A percentile compares a stretch with the other conserved stretches of the same genome.
These are phyloP conservation scores for Pachyseris speciosa DNA, from an alignment of 64 coral and sea anemone genomes.

Conservation along the genomic window DNA sequence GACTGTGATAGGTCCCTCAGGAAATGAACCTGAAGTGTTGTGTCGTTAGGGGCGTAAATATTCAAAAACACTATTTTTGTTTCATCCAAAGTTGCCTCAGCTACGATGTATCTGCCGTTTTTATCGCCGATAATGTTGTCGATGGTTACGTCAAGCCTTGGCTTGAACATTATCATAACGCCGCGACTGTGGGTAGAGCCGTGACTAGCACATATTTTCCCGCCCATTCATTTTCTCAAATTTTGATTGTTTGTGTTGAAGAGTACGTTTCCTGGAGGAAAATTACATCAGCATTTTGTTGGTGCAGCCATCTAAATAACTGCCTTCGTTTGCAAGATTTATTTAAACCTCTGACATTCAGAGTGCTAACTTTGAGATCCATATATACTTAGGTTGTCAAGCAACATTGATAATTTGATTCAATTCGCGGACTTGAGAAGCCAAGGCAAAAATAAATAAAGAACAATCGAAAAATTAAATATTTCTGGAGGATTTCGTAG, in stretches of 20 bases:
- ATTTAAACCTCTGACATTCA: slow-evolving; percentile 35
- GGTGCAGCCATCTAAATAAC: slow-evolving; percentile 34
- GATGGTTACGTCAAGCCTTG: neutral
- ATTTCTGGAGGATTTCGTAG: neutral
- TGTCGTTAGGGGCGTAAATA: neutral
- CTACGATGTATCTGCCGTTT: neutral
- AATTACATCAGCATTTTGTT: slow-evolving; percentile 12
- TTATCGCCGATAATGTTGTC: neutral
- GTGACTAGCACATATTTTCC: neutral
- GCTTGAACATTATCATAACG: neutral
- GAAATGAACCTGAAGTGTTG: neutral
- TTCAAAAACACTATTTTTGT: neutral
- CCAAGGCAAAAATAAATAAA: neutral
- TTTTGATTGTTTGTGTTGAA: neutral
- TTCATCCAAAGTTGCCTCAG: neutral
- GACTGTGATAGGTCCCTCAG: neutral
- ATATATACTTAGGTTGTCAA: neutral
- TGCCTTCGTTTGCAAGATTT: slow-evolving; percentile 2
- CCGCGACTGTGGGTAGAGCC: neutral
- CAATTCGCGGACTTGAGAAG: neutral
- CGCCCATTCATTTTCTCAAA: slow-evolving; percentile 5
- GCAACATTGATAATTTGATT: neutral
- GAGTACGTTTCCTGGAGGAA: slow-evolving; percentile 43
- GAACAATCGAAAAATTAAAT: no score
- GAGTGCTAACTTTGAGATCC: neutral